A percentile compares a stretch with the other conserved stretches of the same genome.
Evolutionary conservation across 2,113 vertebrate genomes (phyloP).

Genomic region (Mastomys natalensis): DNA sequence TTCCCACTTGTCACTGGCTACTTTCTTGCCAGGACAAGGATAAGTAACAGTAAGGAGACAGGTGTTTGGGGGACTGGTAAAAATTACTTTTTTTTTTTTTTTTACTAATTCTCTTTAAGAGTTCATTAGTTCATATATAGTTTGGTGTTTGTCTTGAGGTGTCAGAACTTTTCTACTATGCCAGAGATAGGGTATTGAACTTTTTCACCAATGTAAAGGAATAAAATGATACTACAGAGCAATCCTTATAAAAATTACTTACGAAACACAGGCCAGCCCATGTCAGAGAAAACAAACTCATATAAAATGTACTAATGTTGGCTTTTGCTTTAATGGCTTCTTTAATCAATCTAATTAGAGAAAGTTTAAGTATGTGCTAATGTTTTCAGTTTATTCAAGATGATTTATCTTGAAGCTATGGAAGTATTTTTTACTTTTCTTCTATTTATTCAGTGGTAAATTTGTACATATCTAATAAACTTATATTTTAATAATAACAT

Average conservation of each 20-base stretch:
- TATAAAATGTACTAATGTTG: background rate
- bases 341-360: background rate
- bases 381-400: conserved; percentile 43
- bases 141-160: conserved; percentile 39
- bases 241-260: background rate
- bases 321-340: background rate
- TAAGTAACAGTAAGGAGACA: background rate
- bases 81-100: background rate
- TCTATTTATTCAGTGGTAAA: background rate
- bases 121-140: background rate
- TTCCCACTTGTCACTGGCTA: background rate
- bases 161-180: background rate
- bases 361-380: background rate
- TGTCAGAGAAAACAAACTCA: conserved; percentile 42
- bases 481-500: conserved; percentile 15
- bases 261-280: background rate
- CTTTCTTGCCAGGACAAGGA: background rate
- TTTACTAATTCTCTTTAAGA: conserved; percentile 4
- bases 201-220: conserved; percentile 52
- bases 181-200: background rate
- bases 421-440: background rate
- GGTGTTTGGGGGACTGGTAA: background rate
- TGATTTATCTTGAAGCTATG: conserved; percentile 13
- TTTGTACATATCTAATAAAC: background rate
- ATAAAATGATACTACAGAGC: background rate